A percentile compares a stretch with the other conserved stretches of the same genome.
These are phyloP conservation scores for Ammodytes marinus DNA, from an alignment of 2,113 vertebrate species.

Conservation along the genomic window DNA sequence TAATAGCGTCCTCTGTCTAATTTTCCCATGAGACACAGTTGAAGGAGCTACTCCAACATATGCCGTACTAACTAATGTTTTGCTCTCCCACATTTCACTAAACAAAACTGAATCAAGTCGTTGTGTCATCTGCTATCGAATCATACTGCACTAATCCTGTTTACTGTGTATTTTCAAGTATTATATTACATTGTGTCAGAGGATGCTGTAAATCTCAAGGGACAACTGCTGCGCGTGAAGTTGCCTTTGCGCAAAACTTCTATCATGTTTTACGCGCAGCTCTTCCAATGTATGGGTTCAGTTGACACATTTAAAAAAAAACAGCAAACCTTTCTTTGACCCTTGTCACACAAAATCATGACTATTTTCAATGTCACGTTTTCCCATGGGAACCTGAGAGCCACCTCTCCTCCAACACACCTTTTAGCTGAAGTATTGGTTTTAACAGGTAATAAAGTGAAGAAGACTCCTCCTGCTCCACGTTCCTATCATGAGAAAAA, in stretches of 20 bases:
- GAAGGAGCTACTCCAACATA: neutral
- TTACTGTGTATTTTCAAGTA: neutral
- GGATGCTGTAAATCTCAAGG: neutral
- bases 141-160: too few species aligned
- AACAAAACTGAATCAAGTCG: neutral
- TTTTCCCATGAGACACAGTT: slow-evolving; percentile 23
- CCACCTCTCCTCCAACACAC: slow-evolving; percentile 28
- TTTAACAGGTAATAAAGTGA: slow-evolving; percentile 68
- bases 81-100: neutral
- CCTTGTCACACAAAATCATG: neutral
- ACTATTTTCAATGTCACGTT: neutral
- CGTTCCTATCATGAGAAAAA: slow-evolving; percentile 36
- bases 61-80: neutral
- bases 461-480: slow-evolving; percentile 17
- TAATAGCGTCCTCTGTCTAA: neutral
- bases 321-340: neutral
- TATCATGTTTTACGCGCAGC: neutral
- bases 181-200: neutral
- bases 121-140: neutral
- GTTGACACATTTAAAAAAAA: neutral
- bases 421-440: slow-evolving; percentile 14
- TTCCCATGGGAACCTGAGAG: slow-evolving; percentile 31
- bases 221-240: neutral
- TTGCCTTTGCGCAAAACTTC: neutral
- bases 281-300: neutral